Evolutionary conservation across 2,797 vertebrate genomes (phyloP).

Genomic region (Pygocentrus nattereri): DNA sequence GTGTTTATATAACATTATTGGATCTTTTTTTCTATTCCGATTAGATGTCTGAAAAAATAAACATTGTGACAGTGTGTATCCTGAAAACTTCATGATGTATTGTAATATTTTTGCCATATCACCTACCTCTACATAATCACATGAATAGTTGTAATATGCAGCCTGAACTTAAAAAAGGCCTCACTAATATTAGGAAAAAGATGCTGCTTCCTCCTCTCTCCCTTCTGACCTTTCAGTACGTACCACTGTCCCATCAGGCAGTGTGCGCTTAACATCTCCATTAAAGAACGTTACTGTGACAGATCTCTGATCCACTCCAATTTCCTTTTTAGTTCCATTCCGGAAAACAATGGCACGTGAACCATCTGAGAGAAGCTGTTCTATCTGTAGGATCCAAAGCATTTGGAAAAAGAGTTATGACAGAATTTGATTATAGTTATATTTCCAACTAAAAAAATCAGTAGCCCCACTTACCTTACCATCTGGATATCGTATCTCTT

Average conservation of each 20-base stretch:
- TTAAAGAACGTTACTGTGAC: constrained; percentile 72
- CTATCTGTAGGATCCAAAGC: constrained; percentile 61
- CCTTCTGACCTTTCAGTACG: constrained; percentile 35
- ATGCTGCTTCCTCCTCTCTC: neutral
- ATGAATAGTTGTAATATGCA: neutral
- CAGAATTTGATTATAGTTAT: neutral
- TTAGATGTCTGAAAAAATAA: too few relatives aligned
- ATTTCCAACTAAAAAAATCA: neutral
- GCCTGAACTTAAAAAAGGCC: too few relatives aligned
- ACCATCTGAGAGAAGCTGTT: constrained; percentile 64
- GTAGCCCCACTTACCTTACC: constrained; percentile 64
- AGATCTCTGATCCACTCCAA: constrained; percentile 68
- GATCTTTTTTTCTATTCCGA: too few relatives aligned
- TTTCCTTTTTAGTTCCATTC: constrained; percentile 72
- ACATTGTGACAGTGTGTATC: too few relatives aligned
- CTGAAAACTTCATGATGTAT: too few relatives aligned
- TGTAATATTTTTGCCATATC: too few relatives aligned
- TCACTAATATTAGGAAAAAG: neutral
- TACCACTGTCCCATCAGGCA: constrained; percentile 75
- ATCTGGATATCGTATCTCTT: constrained; percentile 63
- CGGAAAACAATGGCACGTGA: constrained; percentile 59
- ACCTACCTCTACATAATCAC: too few relatives aligned
- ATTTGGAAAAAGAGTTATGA: neutral
- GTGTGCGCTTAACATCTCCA: constrained; percentile 76
- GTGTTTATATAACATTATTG: too few relatives aligned